These are phyloP conservation scores for Aurelia sp. DNA, from an alignment of 30 jellyfish, hydroid and myxozoan genomes.

Conservation along the genomic window DNA sequence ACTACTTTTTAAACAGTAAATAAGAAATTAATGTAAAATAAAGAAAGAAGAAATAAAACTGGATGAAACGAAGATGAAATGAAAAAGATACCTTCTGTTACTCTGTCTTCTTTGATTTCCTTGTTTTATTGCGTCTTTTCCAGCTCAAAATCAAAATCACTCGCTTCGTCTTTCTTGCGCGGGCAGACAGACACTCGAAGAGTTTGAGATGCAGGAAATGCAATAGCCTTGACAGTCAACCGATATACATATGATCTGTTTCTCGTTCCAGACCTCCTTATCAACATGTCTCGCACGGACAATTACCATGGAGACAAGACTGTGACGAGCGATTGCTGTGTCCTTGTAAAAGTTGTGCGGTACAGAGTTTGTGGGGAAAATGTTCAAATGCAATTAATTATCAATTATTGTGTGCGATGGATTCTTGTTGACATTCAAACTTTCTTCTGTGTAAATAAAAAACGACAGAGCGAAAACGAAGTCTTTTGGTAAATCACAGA, in stretches of 20 bases:
- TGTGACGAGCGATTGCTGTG: no score
- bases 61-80: no score
- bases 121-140: no score
- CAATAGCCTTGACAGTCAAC: background rate
- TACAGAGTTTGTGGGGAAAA: background rate
- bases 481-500: constrained; percentile 7
- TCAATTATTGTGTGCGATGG: constrained; percentile 26
- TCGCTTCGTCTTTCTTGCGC: no score
- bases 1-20: no score
- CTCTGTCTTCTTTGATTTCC: no score
- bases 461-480: background rate
- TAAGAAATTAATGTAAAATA: no score
- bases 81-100: no score
- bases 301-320: background rate
- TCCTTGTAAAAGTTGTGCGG: background rate
- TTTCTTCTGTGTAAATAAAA: constrained; percentile 40
- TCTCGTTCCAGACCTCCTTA: constrained; percentile 40
- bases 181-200: no score
- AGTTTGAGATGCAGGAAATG: constrained; percentile 17
- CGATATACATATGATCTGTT: constrained; percentile 32
- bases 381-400: constrained; percentile 48
- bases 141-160: no score
- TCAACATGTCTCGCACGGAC: constrained; percentile 12
- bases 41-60: no score
- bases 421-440: constrained; percentile 5